phyloP scores from a whole-genome alignment of 64 coral and sea anemone species.

The Porites lutea region DNA sequence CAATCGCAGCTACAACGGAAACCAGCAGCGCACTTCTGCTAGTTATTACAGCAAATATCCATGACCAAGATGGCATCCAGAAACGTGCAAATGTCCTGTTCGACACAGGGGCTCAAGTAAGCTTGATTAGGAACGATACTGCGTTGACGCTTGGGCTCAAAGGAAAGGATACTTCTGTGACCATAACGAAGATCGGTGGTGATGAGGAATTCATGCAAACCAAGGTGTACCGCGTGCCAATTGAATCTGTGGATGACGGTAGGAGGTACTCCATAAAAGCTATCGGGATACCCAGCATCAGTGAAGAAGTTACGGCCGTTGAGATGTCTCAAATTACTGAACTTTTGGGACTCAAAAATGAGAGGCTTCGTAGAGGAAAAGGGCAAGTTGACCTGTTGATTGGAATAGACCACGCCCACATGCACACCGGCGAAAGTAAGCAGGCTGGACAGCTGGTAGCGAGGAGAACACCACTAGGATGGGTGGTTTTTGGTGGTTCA shows the following conservation, averaged over 20 bases:
- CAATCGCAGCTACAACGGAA: background rate
- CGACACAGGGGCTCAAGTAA: constrained; percentile 57
- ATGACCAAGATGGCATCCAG: constrained; percentile 1
- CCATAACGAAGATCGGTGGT: constrained; percentile 56
- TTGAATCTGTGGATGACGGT: background rate
- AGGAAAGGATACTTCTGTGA: constrained; percentile 43
- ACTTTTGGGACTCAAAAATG: constrained; percentile 44
- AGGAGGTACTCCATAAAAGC: constrained; percentile 36
- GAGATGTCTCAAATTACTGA: constrained; percentile 14
- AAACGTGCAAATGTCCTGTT: constrained; percentile 37
- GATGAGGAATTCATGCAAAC: constrained; percentile 44
- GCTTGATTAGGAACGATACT: background rate
- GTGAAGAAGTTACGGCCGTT: constrained; percentile 30
- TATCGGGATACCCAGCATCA: constrained; percentile 67
- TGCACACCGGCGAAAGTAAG: constrained; percentile 32
- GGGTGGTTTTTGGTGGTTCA: constrained; percentile 43
- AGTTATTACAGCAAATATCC: background rate
- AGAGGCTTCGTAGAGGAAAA: constrained; percentile 13
- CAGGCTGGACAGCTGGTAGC: constrained; percentile 11
- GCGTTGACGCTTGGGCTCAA: constrained; percentile 12
- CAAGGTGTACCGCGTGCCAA: constrained; percentile 42
- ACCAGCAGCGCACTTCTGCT: constrained; percentile 14
- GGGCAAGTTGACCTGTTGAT: constrained; percentile 3
- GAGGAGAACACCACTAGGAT: constrained; percentile 40
- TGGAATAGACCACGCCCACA: constrained; percentile 42